A percentile compares a stretch with the other conserved stretches of the same genome.
Conservation (phyloP, 2,888 invertebrate species). For the Orchesella flavescens region DNA sequence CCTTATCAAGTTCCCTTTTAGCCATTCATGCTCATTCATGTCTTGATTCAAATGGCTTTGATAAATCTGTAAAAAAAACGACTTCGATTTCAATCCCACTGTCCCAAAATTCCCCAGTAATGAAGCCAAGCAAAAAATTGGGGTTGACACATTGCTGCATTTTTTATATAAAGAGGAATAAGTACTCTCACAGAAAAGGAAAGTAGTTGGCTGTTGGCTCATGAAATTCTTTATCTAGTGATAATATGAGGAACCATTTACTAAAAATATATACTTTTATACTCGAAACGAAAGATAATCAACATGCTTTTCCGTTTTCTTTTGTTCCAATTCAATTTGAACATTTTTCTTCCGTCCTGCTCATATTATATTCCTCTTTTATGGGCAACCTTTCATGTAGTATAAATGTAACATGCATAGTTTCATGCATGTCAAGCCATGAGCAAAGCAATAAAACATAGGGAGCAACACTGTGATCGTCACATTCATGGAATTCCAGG, state of each 20-base stretch:
- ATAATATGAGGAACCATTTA: neutral
- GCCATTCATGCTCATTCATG: too few relatives aligned
- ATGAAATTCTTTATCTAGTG: neutral
- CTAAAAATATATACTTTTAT: neutral
- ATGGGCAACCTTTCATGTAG: conserved; percentile 3
- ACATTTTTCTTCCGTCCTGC: conserved; percentile 6
- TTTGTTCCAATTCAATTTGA: neutral
- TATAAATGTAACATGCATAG: conserved; percentile 14
- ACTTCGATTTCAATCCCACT: neutral
- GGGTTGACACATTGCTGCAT: conserved; percentile 17
- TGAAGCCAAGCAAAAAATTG: conserved; percentile 57
- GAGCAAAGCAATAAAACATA: conserved; percentile 59
- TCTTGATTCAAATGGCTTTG: conserved; percentile 51
- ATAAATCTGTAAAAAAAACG: conserved; percentile 51
- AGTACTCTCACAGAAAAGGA: too few relatives aligned
- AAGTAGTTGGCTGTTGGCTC: too few relatives aligned
- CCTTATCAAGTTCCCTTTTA: too few relatives aligned
- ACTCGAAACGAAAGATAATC: neutral
- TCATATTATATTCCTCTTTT: conserved; percentile 4
- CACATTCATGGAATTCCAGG: conserved; percentile 63
- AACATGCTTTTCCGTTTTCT: neutral
- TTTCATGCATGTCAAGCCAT: conserved; percentile 39
- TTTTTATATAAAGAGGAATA: neutral
- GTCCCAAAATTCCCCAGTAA: conserved; percentile 64
- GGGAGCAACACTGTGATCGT: conserved; percentile 51